Base-by-base conservation (phyloP, 2,888 invertebrate species). In the Tenthredo scrophulariae region DNA sequence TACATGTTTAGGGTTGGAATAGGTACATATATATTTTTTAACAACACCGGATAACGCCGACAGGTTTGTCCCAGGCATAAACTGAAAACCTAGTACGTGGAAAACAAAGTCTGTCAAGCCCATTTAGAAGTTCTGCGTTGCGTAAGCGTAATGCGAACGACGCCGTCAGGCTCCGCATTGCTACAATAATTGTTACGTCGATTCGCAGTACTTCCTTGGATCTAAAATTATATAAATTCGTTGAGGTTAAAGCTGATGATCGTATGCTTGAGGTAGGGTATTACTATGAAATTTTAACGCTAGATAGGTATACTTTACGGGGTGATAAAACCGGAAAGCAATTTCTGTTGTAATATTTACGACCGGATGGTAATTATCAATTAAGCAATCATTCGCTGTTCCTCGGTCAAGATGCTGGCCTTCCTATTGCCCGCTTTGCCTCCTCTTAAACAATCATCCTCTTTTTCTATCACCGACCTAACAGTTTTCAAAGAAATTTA, bases 361-460 rank as follows among this genome's bases (percentile, higher is more conserved):
- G 80, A 80, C 58, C 80, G 80, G 80, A 62, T 80, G 80, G 62
- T 80, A 62, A 80, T 80, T 62, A 80, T 80, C 80, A 80, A 80
- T 80, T 80, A 80, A 80, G 80, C 40, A 80, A 80, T 80, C 80
- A 80, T 58, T 40, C 26, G n/a, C 40, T 80, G 22, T 50, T 58
- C 37, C 58, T 62, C 62, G 80, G 80, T 62, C 80, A 58, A 62
- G 37, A 80, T 33, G 29, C 26, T 62, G 40, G 37, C 62, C 58
- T 33, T 77, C 26, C 29, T 54, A 54, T 54, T 26, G 5, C 26
- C 33, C 46, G n/a, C 54, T 7, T 5, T 77, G 1, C 29, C 46
- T 33, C 9, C 26, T 10, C 37, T 37, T 40, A 50, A 29, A 50
- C 50, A 54, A 37, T 58, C n/a, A 18, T 50, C 58, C 9, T 40